phyloP scores from a whole-genome alignment of 2,113 vertebrate species.

The Lucifuga dentata region DNA sequence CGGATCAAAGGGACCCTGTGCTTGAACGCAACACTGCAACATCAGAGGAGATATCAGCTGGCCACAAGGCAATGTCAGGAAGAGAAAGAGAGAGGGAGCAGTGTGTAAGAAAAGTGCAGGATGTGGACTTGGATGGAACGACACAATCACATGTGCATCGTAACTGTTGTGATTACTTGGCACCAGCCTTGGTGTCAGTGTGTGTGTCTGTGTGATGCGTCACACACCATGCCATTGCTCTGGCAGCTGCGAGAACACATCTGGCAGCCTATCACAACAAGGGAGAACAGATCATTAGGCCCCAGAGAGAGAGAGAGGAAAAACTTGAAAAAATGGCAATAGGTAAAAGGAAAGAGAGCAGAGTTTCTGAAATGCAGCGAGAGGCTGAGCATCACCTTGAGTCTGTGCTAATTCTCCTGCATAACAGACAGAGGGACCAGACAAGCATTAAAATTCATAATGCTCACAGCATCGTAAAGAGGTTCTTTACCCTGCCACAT shows the following conservation, averaged over 20 bases:
- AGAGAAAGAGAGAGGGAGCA: not conserved
- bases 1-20: slow-evolving; percentile 31
- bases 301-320: slow-evolving; percentile 38
- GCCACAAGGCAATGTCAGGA: slow-evolving; percentile 4
- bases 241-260: slow-evolving; percentile 62
- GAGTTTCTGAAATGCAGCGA: slow-evolving; percentile 42
- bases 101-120: slow-evolving; percentile 3
- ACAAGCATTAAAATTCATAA: slow-evolving; percentile 73
- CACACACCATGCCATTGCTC: slow-evolving; percentile 17
- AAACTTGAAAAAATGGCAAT: slow-evolving; percentile 26
- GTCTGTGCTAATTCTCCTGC: slow-evolving; percentile 63
- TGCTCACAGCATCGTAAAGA: slow-evolving; percentile 51
- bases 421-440: slow-evolving; percentile 29
- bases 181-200: slow-evolving; percentile 30
- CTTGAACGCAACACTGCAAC: slow-evolving; percentile 11
- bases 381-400: slow-evolving; percentile 47
- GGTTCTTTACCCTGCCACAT: slow-evolving; percentile 65
- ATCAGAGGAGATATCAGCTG: slow-evolving; percentile 29
- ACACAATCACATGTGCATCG: slow-evolving; percentile 32
- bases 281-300: slow-evolving; percentile 68
- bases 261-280: slow-evolving; percentile 54
- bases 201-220: slow-evolving; percentile 33
- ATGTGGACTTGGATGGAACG: slow-evolving; percentile 14
- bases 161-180: slow-evolving; percentile 61
- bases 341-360: slow-evolving; percentile 15